Conservation (phyloP, 1,140 invertebrate genomes). For the Asbolus verrucosus region DNA sequence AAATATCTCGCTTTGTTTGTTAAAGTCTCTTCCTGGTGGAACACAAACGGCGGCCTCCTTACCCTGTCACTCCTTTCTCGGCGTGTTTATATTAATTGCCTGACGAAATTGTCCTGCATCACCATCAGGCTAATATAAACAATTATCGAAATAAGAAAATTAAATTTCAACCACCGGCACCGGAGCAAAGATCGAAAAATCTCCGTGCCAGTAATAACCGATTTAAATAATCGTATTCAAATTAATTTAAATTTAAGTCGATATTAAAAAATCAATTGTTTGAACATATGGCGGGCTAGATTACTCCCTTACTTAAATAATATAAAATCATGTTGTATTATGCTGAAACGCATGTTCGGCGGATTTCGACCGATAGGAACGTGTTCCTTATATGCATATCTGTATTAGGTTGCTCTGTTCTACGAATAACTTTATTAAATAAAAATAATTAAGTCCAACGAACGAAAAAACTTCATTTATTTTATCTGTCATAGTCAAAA, state of each 20-base stretch:
- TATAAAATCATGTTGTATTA: constrained; percentile 22
- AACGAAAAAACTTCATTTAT: no score
- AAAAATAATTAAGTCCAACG: no score
- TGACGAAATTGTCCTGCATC: no score
- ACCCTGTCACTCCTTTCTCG: background rate
- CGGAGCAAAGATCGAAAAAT: constrained; percentile 2
- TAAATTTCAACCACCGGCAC: background rate
- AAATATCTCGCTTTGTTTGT: constrained; percentile 43
- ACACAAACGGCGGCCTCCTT: constrained; percentile 1
- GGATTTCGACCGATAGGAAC: no score
- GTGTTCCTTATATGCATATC: no score
- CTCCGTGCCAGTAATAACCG: constrained; percentile 22
- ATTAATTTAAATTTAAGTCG: constrained; percentile 45
- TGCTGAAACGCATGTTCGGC: no score
- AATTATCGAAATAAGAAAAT: constrained; percentile 17
- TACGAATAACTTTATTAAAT: no score
- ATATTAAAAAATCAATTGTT: constrained; percentile 46
- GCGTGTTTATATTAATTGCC: no score
- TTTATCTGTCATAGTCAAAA: no score
- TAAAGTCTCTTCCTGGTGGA: constrained; percentile 24
- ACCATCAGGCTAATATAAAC: constrained; percentile 31
- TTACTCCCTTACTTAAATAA: constrained; percentile 33
- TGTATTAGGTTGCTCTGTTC: no score
- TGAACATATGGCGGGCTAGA: constrained; percentile 35
- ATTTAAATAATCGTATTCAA: constrained; percentile 42